These are phyloP conservation scores for Serilophus lunatus DNA, from an alignment of 2,113 vertebrate species.

Conservation along the genomic window DNA sequence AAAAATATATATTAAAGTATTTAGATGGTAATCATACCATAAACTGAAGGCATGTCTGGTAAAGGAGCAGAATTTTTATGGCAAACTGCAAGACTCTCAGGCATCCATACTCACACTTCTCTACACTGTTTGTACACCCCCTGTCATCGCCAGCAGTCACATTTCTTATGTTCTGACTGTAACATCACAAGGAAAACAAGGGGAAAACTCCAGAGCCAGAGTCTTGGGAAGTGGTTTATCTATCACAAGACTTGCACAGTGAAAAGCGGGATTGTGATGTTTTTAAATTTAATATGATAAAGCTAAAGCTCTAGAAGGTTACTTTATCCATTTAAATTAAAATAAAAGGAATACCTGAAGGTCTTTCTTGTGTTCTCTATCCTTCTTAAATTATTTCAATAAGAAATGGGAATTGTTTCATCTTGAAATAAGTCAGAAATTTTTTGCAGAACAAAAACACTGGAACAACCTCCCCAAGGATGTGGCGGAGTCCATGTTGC, in stretches of 20 bases:
- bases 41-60: not conserved
- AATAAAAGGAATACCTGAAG: not conserved
- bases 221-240: not conserved
- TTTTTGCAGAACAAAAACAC: not conserved
- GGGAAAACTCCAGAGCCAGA: not conserved
- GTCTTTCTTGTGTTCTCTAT: not conserved
- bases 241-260: no score
- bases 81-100: not conserved
- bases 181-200: not conserved
- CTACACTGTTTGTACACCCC: not conserved
- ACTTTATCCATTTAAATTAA: not conserved
- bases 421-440: not conserved
- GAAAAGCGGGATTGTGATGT: not conserved
- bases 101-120: not conserved
- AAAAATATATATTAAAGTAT: not conserved
- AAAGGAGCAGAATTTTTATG: not conserved
- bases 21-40: not conserved
- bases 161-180: not conserved
- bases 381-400: not conserved
- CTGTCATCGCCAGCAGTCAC: not conserved
- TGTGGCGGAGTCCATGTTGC: rapidly evolving
- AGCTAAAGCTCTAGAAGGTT: not conserved
- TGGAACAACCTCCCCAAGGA: not conserved
- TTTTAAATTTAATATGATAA: not conserved
- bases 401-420: not conserved